These are phyloP conservation scores for Gasterosteus aculeatus DNA, from an alignment of 2,113 vertebrate species.

Conservation along the genomic window DNA sequence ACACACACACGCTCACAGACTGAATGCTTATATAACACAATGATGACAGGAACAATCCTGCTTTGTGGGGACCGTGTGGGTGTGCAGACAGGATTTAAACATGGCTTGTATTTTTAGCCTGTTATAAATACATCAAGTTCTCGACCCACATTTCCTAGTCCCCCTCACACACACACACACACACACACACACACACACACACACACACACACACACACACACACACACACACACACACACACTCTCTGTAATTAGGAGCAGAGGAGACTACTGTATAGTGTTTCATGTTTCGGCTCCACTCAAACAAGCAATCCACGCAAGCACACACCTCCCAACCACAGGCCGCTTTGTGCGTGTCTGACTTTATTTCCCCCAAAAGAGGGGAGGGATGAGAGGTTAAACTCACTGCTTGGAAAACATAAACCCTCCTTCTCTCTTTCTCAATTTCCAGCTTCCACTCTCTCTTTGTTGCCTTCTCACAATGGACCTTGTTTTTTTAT, in stretches of 20 bases:
- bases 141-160: conserved; percentile 36
- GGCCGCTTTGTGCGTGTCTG: conserved; percentile 22
- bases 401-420: conserved; percentile 42
- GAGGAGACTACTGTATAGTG: conserved; percentile 27
- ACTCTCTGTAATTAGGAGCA: conserved; percentile 66
- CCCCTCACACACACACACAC: conserved; percentile 21
- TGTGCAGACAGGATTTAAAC: conserved; percentile 42
- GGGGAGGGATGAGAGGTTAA: conserved; percentile 44
- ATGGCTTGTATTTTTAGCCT: conserved; percentile 62
- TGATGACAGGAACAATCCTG: conserved; percentile 28
- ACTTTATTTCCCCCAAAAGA: conserved; percentile 31
- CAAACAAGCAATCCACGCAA: conserved; percentile 39
- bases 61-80: conserved; percentile 29
- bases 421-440: conserved; percentile 32
- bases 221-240: conserved; percentile 28
- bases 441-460: conserved; percentile 19
- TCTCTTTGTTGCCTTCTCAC: conserved; percentile 33
- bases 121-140: conserved; percentile 45
- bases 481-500: conserved; percentile 34
- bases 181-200: conserved; percentile 25
- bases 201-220: conserved; percentile 9
- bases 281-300: conserved; percentile 68
- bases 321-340: conserved; percentile 26
- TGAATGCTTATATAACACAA: conserved; percentile 44
- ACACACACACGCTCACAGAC: conserved; percentile 7